phyloP scores from a whole-genome alignment of 1,140 invertebrate genomes.

The Drosophila simulans region DNA sequence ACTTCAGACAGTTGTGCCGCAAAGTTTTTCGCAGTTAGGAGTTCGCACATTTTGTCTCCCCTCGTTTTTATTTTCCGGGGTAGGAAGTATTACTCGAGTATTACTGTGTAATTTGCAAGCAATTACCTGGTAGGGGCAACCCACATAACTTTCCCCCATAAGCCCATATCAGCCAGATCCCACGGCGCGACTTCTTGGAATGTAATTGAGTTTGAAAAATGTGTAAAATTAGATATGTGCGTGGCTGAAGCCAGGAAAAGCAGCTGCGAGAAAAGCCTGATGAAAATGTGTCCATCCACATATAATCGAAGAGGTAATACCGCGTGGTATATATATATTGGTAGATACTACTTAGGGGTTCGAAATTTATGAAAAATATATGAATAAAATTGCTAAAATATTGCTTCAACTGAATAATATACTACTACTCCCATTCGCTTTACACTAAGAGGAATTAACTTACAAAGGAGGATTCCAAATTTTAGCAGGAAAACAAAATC shows the following conservation, averaged over 20 bases:
- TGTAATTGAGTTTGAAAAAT: conserved; percentile 76
- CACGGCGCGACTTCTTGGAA: conserved; percentile 15
- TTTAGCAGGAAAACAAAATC: no score
- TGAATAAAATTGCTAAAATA: no score
- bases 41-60: conserved; percentile 29
- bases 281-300: neutral
- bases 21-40: conserved; percentile 32
- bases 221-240: conserved; percentile 68
- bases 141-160: conserved; percentile 1
- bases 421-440: no score
- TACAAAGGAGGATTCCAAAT: no score
- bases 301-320: conserved; percentile 2
- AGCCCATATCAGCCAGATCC: conserved; percentile 5
- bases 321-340: neutral
- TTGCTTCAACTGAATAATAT: no score
- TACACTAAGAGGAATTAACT: no score
- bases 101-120: conserved; percentile 70
- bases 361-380: no score
- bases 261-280: conserved; percentile 35
- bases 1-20: conserved; percentile 27
- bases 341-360: no score
- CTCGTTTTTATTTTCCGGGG: conserved; percentile 13
- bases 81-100: no score
- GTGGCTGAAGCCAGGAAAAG: conserved; percentile 8
- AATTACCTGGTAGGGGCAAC: conserved; percentile 57